phyloP scores from a whole-genome alignment of 2,888 invertebrate genomes.

The Netelia inedita region DNA sequence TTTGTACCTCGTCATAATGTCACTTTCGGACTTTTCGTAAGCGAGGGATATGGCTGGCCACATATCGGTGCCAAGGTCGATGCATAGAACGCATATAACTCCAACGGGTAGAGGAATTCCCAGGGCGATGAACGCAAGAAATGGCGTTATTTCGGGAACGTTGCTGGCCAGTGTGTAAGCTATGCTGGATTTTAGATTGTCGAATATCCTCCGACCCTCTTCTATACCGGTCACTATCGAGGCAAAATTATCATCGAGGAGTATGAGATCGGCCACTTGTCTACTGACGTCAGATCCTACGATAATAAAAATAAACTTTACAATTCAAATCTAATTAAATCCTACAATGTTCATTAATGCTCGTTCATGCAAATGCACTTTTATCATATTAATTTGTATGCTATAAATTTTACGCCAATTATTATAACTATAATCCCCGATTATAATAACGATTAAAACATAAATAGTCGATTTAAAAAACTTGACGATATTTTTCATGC shows the following conservation, averaged over 20 bases:
- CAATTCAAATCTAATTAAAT: neutral
- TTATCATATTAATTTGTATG: too few species aligned
- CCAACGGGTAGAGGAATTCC: slow-evolving; percentile 87
- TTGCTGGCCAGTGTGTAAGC: slow-evolving; percentile 87
- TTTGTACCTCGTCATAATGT: slow-evolving; percentile 88
- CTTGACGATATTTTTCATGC: slow-evolving; percentile 78
- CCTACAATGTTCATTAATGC: neutral
- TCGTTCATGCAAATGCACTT: too few species aligned
- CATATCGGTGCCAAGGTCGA: slow-evolving; percentile 93
- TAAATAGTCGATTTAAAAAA: too few species aligned
- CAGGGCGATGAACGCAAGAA: slow-evolving; percentile 86
- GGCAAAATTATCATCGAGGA: slow-evolving; percentile 88
- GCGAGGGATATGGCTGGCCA: slow-evolving; percentile 92
- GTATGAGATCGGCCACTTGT: slow-evolving; percentile 88
- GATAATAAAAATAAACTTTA: slow-evolving; percentile 5
- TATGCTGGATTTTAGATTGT: slow-evolving; percentile 88
- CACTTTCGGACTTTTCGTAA: slow-evolving; percentile 91
- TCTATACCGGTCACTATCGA: slow-evolving; percentile 88
- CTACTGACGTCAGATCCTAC: slow-evolving; percentile 82
- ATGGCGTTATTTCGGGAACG: slow-evolving; percentile 87
- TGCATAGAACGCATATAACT: slow-evolving; percentile 88
- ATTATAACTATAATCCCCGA: too few species aligned
- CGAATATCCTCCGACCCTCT: slow-evolving; percentile 86
- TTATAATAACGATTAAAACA: too few species aligned
- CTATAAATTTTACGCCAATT: too few species aligned